Evolutionary conservation across 1,140 invertebrate species (phyloP).

Genomic region (Lucilia cuprina): DNA sequence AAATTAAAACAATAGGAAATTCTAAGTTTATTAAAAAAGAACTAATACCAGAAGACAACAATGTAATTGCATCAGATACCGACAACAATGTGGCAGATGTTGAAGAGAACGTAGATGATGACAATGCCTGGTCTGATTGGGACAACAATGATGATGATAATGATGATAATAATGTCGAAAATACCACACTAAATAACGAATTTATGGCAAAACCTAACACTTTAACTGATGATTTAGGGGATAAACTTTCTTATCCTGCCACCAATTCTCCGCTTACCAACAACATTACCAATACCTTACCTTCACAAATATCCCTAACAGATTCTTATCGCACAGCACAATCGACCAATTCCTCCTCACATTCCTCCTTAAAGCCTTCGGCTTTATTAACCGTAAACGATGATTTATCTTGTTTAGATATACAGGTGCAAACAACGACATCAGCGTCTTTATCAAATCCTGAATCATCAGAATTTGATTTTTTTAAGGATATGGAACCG

Average conservation of each 20-base stretch:
- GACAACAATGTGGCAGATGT: constrained; percentile 54
- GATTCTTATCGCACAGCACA: constrained; percentile 40
- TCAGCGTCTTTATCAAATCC: constrained; percentile 62
- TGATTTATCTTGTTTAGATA: constrained; percentile 77
- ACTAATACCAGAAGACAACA: constrained; percentile 39
- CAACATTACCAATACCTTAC: constrained; percentile 1
- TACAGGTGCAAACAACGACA: constrained; percentile 68
- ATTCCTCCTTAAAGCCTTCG: constrained; percentile 35
- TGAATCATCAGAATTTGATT: constrained; percentile 71
- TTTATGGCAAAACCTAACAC: background rate
- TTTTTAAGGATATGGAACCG: constrained; percentile 85
- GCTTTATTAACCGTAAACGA: constrained; percentile 58
- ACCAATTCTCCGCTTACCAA: constrained; percentile 1
- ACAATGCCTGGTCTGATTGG: constrained; percentile 80
- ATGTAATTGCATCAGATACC: constrained; percentile 50
- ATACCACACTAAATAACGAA: constrained; percentile 40
- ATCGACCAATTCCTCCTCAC: constrained; percentile 36
- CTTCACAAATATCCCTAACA: constrained; percentile 16
- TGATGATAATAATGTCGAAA: constrained; percentile 61
- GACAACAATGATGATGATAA: constrained; percentile 66
- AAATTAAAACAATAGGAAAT: background rate
- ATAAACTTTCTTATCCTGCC: background rate
- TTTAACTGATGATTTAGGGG: constrained; percentile 5
- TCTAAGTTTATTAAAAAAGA: background rate
- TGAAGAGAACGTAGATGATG: constrained; percentile 51